Evolutionary conservation across 2,113 vertebrate species (phyloP).

Genomic region (Xiphophorus couchianus): DNA sequence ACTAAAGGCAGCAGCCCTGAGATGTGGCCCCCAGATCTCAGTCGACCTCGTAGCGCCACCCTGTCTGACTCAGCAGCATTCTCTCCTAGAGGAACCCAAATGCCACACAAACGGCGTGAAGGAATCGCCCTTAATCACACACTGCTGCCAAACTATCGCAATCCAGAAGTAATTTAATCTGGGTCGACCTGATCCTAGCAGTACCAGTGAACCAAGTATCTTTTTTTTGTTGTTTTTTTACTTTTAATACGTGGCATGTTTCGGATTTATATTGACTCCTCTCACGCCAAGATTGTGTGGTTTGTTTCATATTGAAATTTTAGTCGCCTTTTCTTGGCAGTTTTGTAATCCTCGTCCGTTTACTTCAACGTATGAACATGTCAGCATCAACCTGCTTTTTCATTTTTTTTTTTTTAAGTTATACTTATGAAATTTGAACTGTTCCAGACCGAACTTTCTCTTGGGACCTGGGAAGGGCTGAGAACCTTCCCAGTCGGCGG

Average conservation of each 20-base stretch:
- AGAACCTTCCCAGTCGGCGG: constrained; percentile 68
- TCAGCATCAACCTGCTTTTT: constrained; percentile 42
- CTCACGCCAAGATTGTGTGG: constrained; percentile 31
- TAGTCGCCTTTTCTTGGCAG: constrained; percentile 34
- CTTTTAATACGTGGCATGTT: constrained; percentile 44
- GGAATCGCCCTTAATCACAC: constrained; percentile 61
- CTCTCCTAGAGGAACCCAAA: constrained; percentile 24
- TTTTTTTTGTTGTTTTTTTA: neutral
- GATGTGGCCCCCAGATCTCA: constrained; percentile 67
- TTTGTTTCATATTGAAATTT: constrained; percentile 39
- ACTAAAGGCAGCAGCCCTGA: constrained; percentile 67
- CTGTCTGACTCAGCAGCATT: constrained; percentile 73
- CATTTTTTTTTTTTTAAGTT: neutral
- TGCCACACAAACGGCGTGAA: constrained; percentile 49
- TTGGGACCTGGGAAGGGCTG: constrained; percentile 31
- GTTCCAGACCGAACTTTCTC: constrained; percentile 65
- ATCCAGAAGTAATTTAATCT: constrained; percentile 60
- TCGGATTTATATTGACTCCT: constrained; percentile 34
- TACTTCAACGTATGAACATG: constrained; percentile 38
- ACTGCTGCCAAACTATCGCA: constrained; percentile 56
- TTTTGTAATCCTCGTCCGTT: constrained; percentile 55
- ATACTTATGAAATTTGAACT: constrained; percentile 61
- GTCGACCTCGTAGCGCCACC: constrained; percentile 60
- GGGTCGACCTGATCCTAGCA: constrained; percentile 50
- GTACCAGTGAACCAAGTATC: constrained; percentile 27